Evolutionary conservation across 2,888 invertebrate species (phyloP), one percentile per base, ranked within the genome.

Genomic region (Drosophila nr. medialis): DNA sequence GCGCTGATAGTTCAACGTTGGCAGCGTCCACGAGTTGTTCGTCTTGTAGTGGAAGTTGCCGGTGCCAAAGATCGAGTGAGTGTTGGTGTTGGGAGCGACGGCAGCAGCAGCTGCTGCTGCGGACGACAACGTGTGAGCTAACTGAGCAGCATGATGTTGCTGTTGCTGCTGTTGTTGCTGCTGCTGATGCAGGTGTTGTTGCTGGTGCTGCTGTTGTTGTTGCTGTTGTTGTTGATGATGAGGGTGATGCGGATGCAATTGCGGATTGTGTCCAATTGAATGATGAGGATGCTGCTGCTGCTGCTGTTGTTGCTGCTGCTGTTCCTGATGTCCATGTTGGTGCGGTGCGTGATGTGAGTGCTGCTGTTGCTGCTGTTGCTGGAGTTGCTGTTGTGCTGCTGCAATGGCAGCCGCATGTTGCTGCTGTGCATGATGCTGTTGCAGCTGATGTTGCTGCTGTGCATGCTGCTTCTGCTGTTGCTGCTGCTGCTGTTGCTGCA

Each of bases 11-110:
- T 90, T 89, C 21, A 93, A 69, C 38, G 91, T 91, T 27, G 93
- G 93, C 78, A 93, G 81, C 40, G 90, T 92, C 93, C 93, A 93
- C 4, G 92, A 91, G 58, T 92, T 93, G 80, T 92, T 93, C 50
- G 91, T 91, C 77, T 92, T 92, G 79, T 93, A 93, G 75, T 93
- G 92, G 72, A 92, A 93, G 79, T 92, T 93, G 64, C 92, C 93
- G 32, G 90, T 89, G 60, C 92, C 92, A 59, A 93, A 93, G 71
- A 93, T 91, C n/a, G 92, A 92, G 75, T 92, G 93, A 5, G 92
- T 83, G 76, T 92, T 92, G 63, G 92, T 86, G 72, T 81, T 64
- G 56, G 79, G 56, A 4, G 80, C 81, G 1, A 89, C 85, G 2
- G 89, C 89, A 6, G 89, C 82, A 3, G 56, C 90, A 8, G 75